Evolutionary conservation across 2,888 invertebrate species (phyloP).

Genomic region (Nephrotoma guestfalica): DNA sequence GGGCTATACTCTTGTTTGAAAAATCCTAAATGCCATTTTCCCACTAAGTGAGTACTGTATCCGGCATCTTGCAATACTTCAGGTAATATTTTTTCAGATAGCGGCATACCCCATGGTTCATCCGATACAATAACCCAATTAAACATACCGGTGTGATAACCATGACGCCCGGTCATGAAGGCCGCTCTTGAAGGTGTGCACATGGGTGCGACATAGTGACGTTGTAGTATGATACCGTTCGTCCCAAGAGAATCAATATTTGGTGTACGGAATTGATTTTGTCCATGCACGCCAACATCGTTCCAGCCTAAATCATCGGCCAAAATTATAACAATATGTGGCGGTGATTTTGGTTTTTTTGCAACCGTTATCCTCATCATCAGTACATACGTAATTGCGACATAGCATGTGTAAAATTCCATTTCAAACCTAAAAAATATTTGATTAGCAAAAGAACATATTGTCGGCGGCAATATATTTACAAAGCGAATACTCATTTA

Average conservation of each 20-base stretch:
- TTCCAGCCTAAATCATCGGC: slow-evolving; percentile 87
- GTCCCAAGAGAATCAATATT: slow-evolving; percentile 80
- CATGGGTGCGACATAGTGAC: slow-evolving; percentile 63
- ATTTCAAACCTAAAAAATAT: too few relatives aligned
- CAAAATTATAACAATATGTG: slow-evolving; percentile 61
- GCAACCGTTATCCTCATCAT: background rate
- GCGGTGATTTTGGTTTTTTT: slow-evolving; percentile 18
- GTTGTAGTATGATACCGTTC: slow-evolving; percentile 70
- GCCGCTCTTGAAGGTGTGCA: slow-evolving; percentile 77
- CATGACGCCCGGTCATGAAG: slow-evolving; percentile 73
- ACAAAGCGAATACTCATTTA: too few relatives aligned
- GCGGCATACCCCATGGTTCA: slow-evolving; percentile 55
- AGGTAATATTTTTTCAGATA: slow-evolving; percentile 52
- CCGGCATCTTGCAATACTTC: slow-evolving; percentile 52
- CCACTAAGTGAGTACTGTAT: slow-evolving; percentile 68
- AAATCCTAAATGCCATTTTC: slow-evolving; percentile 87
- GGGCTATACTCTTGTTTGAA: slow-evolving; percentile 45
- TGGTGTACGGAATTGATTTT: slow-evolving; percentile 74
- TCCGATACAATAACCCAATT: slow-evolving; percentile 49
- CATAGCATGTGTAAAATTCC: background rate
- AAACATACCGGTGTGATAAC: slow-evolving; percentile 65
- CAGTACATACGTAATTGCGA: background rate
- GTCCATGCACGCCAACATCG: slow-evolving; percentile 82
- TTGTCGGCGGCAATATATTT: too few relatives aligned
- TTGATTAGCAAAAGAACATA: too few relatives aligned